phyloP scores from a whole-genome alignment of 1,140 invertebrate genomes.

The Mamestra configurata region DNA sequence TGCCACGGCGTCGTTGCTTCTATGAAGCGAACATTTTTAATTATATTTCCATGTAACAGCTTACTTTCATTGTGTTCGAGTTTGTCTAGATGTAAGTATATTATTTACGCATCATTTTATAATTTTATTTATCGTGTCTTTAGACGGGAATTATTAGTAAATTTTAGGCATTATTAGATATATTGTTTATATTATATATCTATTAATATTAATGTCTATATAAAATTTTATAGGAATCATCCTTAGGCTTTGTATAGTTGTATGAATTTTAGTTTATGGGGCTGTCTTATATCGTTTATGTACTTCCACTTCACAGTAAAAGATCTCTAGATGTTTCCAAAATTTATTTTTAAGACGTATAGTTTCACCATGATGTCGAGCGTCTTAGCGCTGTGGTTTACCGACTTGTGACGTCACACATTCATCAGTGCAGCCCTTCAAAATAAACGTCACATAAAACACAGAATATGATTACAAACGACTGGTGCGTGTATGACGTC shows the following conservation, averaged over 20 bases:
- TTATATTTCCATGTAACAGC: slow-evolving; percentile 55
- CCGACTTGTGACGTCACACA: background rate
- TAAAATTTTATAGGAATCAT: slow-evolving; percentile 58
- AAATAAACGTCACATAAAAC: slow-evolving; percentile 8
- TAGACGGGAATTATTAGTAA: slow-evolving; percentile 77
- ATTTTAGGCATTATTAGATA: slow-evolving; percentile 79
- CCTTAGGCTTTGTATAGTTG: slow-evolving; percentile 64
- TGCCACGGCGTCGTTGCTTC: slow-evolving; percentile 80
- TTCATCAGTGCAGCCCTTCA: background rate
- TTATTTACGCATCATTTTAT: slow-evolving; percentile 76
- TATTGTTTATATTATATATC: slow-evolving; percentile 69
- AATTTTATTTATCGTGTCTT: slow-evolving; percentile 75
- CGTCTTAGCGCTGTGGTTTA: slow-evolving; percentile 52
- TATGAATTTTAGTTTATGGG: slow-evolving; percentile 48
- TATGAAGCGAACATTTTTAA: slow-evolving; percentile 79
- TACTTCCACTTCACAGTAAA: slow-evolving; percentile 60
- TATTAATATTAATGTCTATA: slow-evolving; percentile 60
- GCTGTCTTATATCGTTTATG: slow-evolving; percentile 49
- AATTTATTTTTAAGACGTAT: slow-evolving; percentile 70
- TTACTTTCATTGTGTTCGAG: slow-evolving; percentile 39
- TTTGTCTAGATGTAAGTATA: slow-evolving; percentile 72
- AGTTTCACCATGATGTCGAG: slow-evolving; percentile 60
- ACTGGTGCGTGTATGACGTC: slow-evolving; percentile 29
- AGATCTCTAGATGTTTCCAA: slow-evolving; percentile 77
- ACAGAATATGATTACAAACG: background rate